Percentiles rank a stretch among this genome's conserved stretches.
Evolutionary conservation across 2,888 invertebrate genomes (phyloP).

Genomic region (Rhagonycha lutea): DNA sequence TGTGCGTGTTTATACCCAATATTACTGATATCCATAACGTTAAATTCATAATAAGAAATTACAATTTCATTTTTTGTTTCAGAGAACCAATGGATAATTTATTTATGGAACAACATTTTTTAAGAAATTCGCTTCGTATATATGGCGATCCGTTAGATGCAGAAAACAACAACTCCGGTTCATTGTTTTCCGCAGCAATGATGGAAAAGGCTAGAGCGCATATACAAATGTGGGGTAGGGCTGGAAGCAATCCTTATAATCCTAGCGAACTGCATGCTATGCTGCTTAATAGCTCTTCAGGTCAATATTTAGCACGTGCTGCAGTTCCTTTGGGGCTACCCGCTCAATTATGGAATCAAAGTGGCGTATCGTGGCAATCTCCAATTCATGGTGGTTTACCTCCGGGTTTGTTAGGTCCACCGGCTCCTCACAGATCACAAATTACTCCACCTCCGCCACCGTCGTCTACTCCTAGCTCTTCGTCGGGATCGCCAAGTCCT

Average conservation of each 20-base stretch:
- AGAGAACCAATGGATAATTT: slow-evolving; percentile 79
- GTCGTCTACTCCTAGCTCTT: slow-evolving; percentile 59
- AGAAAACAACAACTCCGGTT: slow-evolving; percentile 54
- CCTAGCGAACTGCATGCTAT: slow-evolving; percentile 53
- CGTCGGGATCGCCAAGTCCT: slow-evolving; percentile 66
- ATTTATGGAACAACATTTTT: slow-evolving; percentile 77
- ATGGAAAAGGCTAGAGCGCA: slow-evolving; percentile 63
- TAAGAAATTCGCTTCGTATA: slow-evolving; percentile 63
- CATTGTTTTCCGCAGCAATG: slow-evolving; percentile 58
- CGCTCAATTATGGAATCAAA: slow-evolving; percentile 56
- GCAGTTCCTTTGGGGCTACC: slow-evolving; percentile 51
- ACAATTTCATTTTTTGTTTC: slow-evolving; percentile 41
- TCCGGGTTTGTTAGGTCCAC: slow-evolving; percentile 52
- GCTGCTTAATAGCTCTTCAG: slow-evolving; percentile 49
- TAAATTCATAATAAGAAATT: background rate
- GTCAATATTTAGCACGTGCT: slow-evolving; percentile 50
- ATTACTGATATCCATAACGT: background rate
- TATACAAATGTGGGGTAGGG: slow-evolving; percentile 59
- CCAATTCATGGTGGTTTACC: slow-evolving; percentile 52
- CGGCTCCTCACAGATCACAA: slow-evolving; percentile 50
- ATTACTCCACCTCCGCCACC: slow-evolving; percentile 56
- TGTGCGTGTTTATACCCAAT: slow-evolving; percentile 7
- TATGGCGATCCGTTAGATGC: slow-evolving; percentile 61
- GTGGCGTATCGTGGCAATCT: slow-evolving; percentile 46
- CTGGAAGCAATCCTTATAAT: slow-evolving; percentile 59